These are phyloP conservation scores for Troides aeacus DNA, from an alignment of 2,888 invertebrate species.

Conservation along the genomic window DNA sequence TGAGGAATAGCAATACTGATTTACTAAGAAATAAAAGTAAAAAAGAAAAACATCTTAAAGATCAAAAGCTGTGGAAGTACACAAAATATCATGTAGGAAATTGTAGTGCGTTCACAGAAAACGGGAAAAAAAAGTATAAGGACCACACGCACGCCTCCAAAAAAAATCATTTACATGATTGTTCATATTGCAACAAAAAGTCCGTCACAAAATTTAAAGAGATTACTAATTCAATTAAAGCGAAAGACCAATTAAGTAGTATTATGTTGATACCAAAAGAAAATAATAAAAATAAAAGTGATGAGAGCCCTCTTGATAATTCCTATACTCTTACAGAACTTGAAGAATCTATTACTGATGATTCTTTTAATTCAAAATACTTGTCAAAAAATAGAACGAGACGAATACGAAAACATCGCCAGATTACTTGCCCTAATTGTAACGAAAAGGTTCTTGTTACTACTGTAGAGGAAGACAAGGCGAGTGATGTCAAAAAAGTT, in stretches of 20 bases:
- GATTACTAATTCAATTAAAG: conserved; percentile 34
- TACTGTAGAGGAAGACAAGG: conserved; percentile 55
- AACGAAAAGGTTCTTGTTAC: conserved; percentile 57
- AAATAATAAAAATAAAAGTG: conserved; percentile 12
- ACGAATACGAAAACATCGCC: conserved; percentile 43
- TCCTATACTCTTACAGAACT: conserved; percentile 23
- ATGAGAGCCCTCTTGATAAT: conserved; percentile 17
- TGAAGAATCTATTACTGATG: conserved; percentile 25
- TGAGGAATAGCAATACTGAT: conserved; percentile 6
- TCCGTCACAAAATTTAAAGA: conserved; percentile 36
- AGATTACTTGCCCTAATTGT: conserved; percentile 62
- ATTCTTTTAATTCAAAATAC: conserved; percentile 25
- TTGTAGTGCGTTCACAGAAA: conserved; percentile 50
- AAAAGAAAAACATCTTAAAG: conserved; percentile 42
- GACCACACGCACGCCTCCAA: conserved; percentile 45
- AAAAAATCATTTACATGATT: conserved; percentile 50
- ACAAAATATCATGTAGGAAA: conserved; percentile 60
- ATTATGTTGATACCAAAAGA: conserved; percentile 19
- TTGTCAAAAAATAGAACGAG: conserved; percentile 36
- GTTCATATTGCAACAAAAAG: conserved; percentile 30
- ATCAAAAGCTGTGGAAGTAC: conserved; percentile 61
- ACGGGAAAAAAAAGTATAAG: conserved; percentile 52
- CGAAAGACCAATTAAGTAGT: conserved; percentile 35
- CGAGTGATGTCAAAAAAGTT: conserved; percentile 41
- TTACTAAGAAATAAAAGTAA: conserved; percentile 33